Conservation (phyloP, 2,888 invertebrate species). For the Phlogophora meticulosa region DNA sequence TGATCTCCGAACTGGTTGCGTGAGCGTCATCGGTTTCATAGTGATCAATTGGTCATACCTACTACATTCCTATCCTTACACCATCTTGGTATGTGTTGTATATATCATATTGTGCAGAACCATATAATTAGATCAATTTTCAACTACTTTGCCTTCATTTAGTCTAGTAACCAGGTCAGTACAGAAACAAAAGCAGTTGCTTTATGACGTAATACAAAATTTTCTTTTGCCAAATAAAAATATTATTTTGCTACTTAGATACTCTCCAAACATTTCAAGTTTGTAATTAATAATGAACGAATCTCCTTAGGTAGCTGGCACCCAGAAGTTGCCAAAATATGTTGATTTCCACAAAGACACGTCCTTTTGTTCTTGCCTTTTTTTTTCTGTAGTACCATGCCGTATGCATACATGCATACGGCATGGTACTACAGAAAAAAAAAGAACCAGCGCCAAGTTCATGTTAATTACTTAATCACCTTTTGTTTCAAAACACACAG, state of each 20-base stretch:
- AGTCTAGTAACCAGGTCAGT: background rate
- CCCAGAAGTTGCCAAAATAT: background rate
- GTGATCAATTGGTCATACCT: background rate
- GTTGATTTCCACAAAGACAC: background rate
- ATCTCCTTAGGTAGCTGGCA: background rate
- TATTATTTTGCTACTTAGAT: background rate
- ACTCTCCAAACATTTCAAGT: background rate
- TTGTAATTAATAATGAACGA: background rate
- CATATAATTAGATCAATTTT: background rate
- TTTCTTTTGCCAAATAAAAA: background rate
- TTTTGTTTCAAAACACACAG: background rate
- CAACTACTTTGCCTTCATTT: background rate
- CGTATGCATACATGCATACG: too few species aligned
- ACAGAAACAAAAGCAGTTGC: background rate
- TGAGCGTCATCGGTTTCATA: constrained; percentile 15
- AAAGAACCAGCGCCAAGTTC: too few species aligned
- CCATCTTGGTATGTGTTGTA: background rate
- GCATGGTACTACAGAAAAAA: too few species aligned
- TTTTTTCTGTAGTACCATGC: too few species aligned
- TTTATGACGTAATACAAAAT: constrained; percentile 1
- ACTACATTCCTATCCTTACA: background rate
- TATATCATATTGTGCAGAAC: background rate
- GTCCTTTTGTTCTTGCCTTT: too few species aligned
- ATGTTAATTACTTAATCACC: background rate
- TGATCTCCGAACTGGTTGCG: constrained; percentile 41